These are phyloP conservation scores for Rhodinocichla rosea DNA, from an alignment of 2,113 vertebrate species.

Conservation along the genomic window DNA sequence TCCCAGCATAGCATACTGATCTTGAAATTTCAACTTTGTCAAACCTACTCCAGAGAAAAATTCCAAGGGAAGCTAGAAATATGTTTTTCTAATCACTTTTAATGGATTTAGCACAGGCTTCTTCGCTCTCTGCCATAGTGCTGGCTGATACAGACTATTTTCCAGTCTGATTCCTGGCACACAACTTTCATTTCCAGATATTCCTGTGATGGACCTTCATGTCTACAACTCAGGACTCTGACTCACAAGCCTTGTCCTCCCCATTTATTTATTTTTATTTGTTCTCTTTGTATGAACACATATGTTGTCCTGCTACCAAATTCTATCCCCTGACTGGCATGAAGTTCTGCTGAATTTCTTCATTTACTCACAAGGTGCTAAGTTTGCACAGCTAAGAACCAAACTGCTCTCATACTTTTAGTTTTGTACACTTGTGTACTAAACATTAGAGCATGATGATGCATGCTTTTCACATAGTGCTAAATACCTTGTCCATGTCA, in stretches of 20 bases:
- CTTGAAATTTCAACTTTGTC: not conserved
- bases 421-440: not conserved
- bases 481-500: not conserved
- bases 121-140: fast-evolving
- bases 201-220: not conserved
- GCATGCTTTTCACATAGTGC: not conserved
- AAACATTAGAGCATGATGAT: not conserved
- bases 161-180: not conserved
- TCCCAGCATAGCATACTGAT: not conserved
- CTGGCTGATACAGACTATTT: not conserved
- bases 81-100: not conserved
- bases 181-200: not conserved
- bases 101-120: not conserved
- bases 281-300: fast-evolving
- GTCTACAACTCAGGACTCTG: not conserved
- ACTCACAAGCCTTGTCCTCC: not conserved
- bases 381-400: not conserved
- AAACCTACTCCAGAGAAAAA: not conserved
- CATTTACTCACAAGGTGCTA: not conserved
- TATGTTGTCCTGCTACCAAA: not conserved
- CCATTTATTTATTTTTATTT: not conserved
- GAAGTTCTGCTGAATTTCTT: not conserved
- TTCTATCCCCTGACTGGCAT: not conserved
- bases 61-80: not conserved
- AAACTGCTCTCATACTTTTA: not conserved